Base-by-base conservation (phyloP, 1,140 invertebrate genomes). In the Diachasmimorpha longicaudata region DNA sequence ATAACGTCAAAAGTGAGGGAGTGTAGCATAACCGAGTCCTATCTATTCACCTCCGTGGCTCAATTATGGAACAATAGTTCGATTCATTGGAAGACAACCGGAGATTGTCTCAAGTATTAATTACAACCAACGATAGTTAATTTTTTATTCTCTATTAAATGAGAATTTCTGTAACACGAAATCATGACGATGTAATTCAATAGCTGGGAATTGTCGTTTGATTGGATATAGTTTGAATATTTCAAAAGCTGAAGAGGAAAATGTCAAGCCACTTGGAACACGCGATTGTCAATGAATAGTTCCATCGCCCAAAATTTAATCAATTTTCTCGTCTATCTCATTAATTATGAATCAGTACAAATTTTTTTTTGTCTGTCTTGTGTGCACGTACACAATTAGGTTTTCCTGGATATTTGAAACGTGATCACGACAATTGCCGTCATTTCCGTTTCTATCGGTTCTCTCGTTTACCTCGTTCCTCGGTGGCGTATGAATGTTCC, bases 201-300 rank as follows among this genome's bases (percentile, higher is more conserved):
- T 23, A 71, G 14, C 4, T 11, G 19, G 39, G 52, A 52, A 36
- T 71, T n/a, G 19, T 23, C 70, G 31, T 23, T 48, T 71, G 70
- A 42, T 48, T 71, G 23, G 37, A 69, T 16, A 9, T 19, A 72
- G 31, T 58, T 14, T 72, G 48, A 72, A 70, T 70, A 70, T 70
- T 70, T 42, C 39, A 70, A 19, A 68, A 9, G 23, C 5, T 0
- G 5, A 11, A 4, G 66, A 42, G 9, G 31, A 36, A 68, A 68
- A 71, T 52, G 42, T 52, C 39, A 46, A 44, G 70, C 23, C 23
- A 68, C 44, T 71, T n/a, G 44, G 16, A 52, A n/a, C 71, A 72
- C 71, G 71, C 71, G 48, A 52, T 52, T 52, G 48, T 52, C 48
- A 52, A 52, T 52, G 48, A 52, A 52, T 16, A 52, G 48, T 52